Conservation (phyloP, 1,140 invertebrate species). For the Penaeus chinensis region DNA sequence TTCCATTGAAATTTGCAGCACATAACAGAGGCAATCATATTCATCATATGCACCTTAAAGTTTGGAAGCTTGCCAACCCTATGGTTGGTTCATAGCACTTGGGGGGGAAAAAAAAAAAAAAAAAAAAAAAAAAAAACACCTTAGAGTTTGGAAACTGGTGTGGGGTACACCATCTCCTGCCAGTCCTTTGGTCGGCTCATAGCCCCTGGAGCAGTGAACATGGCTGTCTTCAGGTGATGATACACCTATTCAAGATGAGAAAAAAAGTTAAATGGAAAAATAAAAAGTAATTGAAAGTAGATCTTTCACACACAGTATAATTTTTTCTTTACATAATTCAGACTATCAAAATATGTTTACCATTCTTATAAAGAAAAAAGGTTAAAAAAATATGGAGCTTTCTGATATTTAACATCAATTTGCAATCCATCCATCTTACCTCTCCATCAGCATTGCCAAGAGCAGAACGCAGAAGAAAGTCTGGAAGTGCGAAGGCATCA, state of each 20-base stretch:
- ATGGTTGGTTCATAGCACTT: constrained; percentile 40
- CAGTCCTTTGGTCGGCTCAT: constrained; percentile 59
- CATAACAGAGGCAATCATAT: no score
- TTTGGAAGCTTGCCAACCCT: constrained; percentile 58
- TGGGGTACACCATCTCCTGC: constrained; percentile 44
- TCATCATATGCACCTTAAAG: not conserved
- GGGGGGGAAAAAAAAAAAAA: not conserved
- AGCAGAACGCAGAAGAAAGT: constrained; percentile 85
- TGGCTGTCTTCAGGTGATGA: constrained; percentile 60
- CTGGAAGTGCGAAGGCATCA: constrained; percentile 88
- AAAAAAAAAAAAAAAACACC: not conserved
- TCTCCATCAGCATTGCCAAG: constrained; percentile 84
- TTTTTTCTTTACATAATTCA: no score
- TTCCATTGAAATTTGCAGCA: no score
- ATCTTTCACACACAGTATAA: no score
- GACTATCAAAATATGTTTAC: no score
- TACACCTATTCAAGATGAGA: constrained; percentile 63
- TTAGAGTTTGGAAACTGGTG: constrained; percentile 41
- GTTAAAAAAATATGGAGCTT: not conserved
- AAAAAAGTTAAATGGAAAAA: not conserved
- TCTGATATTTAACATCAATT: not conserved
- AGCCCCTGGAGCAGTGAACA: constrained; percentile 55
- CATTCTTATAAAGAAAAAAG: no score
- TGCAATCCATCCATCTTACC: constrained; percentile 69
- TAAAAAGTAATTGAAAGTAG: not conserved